Conservation (phyloP, 2,888 invertebrate species). For the Hirtodrosophila trivittata region DNA sequence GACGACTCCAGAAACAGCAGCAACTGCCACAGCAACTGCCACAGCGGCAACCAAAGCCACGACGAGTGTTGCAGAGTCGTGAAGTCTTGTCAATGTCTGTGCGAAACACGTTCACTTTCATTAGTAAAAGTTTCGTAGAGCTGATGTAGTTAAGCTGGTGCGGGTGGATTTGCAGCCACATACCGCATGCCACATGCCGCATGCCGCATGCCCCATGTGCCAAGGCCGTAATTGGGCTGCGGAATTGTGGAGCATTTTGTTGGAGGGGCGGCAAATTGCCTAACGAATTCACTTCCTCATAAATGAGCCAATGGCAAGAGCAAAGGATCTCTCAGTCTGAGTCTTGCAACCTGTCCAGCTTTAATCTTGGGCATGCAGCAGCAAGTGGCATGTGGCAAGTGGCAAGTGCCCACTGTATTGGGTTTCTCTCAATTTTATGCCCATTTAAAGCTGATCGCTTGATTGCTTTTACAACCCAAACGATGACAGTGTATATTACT, state of each 20-base stretch:
- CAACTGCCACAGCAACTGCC: too few relatives aligned
- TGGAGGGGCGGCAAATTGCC: slow-evolving; percentile 5
- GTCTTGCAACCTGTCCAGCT: not conserved
- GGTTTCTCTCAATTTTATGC: slow-evolving; percentile 22
- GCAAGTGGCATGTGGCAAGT: slow-evolving; percentile 2
- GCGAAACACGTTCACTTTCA: slow-evolving; percentile 76
- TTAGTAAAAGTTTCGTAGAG: slow-evolving; percentile 65
- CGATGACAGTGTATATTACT: slow-evolving; percentile 17
- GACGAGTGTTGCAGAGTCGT: slow-evolving; percentile 28
- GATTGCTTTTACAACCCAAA: slow-evolving; percentile 9
- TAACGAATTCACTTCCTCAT: slow-evolving; percentile 27
- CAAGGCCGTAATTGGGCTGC: slow-evolving; percentile 37
- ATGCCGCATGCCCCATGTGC: slow-evolving; percentile 31
- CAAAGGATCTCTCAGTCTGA: not conserved
- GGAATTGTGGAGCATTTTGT: slow-evolving; percentile 15
- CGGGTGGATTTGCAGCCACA: slow-evolving; percentile 35
- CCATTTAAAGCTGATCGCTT: slow-evolving; percentile 25
- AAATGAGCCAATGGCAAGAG: slow-evolving; percentile 14
- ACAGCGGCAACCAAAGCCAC: slow-evolving; percentile 11
- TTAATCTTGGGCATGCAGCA: not conserved
- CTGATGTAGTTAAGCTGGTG: slow-evolving; percentile 25
- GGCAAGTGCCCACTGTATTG: slow-evolving; percentile 15
- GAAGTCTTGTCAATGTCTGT: slow-evolving; percentile 30
- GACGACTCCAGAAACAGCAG: slow-evolving; percentile 35
- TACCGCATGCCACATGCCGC: slow-evolving; percentile 28